Conservation (phyloP, 1,140 invertebrate genomes). For the Nilaparvata lugens region DNA sequence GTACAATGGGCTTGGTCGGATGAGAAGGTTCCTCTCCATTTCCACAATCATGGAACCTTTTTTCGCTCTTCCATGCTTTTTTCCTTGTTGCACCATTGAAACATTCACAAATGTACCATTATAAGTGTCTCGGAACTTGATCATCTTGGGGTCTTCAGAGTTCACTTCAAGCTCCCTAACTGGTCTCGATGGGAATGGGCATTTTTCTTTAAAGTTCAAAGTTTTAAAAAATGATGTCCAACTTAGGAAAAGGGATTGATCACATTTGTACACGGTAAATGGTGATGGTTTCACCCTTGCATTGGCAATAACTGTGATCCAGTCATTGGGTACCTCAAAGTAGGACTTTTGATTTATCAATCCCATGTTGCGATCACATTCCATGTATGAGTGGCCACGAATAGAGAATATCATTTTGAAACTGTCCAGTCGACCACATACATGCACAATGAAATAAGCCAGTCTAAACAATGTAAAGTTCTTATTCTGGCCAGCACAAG, state of each 20-base stretch:
- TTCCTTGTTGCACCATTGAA: background rate
- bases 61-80: background rate
- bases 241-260: background rate
- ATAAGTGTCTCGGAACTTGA: background rate
- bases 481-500: slow-evolving; percentile 29
- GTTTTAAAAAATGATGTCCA: background rate
- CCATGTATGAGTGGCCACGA: slow-evolving; percentile 25
- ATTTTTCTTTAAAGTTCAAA: slow-evolving; percentile 1
- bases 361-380: slow-evolving; percentile 25
- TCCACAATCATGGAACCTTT: too few relatives aligned
- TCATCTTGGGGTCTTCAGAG: background rate
- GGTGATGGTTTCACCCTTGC: background rate
- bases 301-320: background rate
- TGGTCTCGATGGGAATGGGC: background rate
- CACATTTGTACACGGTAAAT: background rate
- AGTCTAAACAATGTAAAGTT: slow-evolving; percentile 26
- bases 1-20: too few relatives aligned
- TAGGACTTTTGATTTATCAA: slow-evolving; percentile 15
- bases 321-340: background rate
- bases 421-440: slow-evolving; percentile 17
- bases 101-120: background rate
- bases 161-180: background rate
- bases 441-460: background rate
- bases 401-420: slow-evolving; percentile 25
- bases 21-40: too few relatives aligned